A percentile compares a stretch with the other conserved stretches of the same genome.
Evolutionary conservation across 2,113 vertebrate species (phyloP).

Genomic region (Psittacula cyanocephala): DNA sequence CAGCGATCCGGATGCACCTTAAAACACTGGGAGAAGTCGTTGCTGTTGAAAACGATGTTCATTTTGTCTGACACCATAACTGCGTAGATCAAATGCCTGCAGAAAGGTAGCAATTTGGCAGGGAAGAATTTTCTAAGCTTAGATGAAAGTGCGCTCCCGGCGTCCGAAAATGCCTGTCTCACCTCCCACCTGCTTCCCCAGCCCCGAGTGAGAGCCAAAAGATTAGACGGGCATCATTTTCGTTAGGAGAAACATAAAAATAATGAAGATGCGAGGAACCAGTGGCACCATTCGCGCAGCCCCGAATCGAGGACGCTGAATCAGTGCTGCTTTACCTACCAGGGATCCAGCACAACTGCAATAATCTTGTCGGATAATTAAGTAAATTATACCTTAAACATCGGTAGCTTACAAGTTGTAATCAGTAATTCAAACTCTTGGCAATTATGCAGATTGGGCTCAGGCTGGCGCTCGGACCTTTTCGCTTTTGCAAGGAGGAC

Average conservation of each 20-base stretch:
- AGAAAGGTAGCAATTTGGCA: constrained; percentile 37
- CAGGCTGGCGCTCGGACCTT: constrained; percentile 2
- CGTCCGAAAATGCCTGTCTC: constrained; percentile 22
- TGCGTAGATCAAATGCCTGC: constrained; percentile 47
- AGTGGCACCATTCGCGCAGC: neutral
- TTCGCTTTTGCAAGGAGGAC: neutral
- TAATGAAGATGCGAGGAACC: neutral
- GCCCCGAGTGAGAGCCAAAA: neutral
- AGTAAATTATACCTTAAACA: constrained; percentile 51
- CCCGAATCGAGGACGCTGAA: neutral
- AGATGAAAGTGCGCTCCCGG: constrained; percentile 26
- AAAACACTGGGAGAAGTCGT: constrained; percentile 39
- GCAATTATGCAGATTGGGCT: constrained; percentile 35
- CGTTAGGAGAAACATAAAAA: neutral
- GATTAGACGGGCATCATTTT: neutral
- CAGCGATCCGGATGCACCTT: constrained; percentile 39
- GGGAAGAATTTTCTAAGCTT: neutral
- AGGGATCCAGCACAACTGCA: neutral
- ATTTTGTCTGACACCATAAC: constrained; percentile 46
- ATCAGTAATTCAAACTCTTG: constrained; percentile 56
- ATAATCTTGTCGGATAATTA: constrained; percentile 53
- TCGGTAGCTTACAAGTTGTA: constrained; percentile 20
- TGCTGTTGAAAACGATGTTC: constrained; percentile 46
- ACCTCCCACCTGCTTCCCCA: constrained; percentile 23
- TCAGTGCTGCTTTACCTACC: constrained; percentile 15